Evolutionary conservation across 2,797 vertebrate genomes (phyloP).

Genomic region (Acridotheres tristis): DNA sequence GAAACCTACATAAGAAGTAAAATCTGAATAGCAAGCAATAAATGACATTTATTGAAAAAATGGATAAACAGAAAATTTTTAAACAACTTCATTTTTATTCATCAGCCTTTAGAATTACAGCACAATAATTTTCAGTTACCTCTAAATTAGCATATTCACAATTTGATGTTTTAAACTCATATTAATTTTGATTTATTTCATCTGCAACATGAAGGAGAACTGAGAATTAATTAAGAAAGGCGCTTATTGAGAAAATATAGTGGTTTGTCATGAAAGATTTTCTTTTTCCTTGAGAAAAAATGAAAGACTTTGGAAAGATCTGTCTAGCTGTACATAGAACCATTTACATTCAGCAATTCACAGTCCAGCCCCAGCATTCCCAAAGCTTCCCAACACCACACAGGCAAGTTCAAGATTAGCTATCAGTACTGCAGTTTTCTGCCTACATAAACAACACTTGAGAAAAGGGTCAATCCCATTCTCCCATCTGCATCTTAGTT

Average conservation of each 20-base stretch:
- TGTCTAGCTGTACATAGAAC: background rate
- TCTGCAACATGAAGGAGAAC: background rate
- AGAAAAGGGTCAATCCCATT: background rate
- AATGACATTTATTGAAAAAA: conserved; percentile 57
- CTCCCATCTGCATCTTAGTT: background rate
- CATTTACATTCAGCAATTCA: background rate
- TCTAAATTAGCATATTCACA: background rate
- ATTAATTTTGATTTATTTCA: background rate
- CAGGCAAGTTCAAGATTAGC: background rate
- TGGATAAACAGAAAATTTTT: conserved; percentile 39
- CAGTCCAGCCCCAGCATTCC: background rate
- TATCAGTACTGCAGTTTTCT: background rate
- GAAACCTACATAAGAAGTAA: conserved; percentile 43
- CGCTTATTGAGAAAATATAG: background rate
- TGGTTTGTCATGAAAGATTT: background rate
- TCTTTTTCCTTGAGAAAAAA: background rate
- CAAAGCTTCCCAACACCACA: background rate
- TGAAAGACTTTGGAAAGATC: background rate
- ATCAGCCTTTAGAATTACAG: background rate
- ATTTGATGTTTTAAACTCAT: background rate
- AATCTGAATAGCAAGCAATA: conserved; percentile 52
- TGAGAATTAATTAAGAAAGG: background rate
- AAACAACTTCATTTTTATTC: background rate
- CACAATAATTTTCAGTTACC: background rate
- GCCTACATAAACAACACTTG: background rate